phyloP scores from a whole-genome alignment of 1,140 invertebrate species.

The Macrocentrus cingulum region DNA sequence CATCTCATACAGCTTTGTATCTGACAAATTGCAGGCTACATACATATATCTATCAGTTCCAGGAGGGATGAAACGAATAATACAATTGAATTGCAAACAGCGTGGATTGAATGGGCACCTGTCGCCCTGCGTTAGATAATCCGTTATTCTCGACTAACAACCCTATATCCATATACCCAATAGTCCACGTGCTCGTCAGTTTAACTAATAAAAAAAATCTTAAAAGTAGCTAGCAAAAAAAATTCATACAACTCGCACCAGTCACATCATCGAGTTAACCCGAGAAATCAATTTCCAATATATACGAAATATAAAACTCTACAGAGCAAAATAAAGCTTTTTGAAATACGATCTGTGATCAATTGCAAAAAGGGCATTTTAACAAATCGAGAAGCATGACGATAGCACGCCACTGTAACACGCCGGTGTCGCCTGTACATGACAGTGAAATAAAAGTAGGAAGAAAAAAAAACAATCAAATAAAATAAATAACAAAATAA shows the following conservation, averaged over 20 bases:
- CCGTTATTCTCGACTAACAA: conserved; percentile 39
- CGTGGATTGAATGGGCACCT: conserved; percentile 42
- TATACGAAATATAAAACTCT: not conserved
- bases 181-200: conserved; percentile 1
- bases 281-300: too few species aligned
- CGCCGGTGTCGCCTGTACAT: not conserved
- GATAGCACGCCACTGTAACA: not conserved
- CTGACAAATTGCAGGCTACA: conserved; percentile 22
- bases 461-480: not conserved
- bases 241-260: too few species aligned
- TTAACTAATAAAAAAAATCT: not conserved
- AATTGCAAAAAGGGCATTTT: not conserved
- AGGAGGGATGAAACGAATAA: conserved; percentile 38
- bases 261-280: too few species aligned
- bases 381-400: not conserved
- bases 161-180: too few species aligned
- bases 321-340: not conserved
- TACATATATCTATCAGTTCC: conserved; percentile 38
- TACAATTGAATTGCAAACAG: conserved; percentile 43
- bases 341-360: not conserved
- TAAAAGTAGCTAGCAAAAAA: too few species aligned
- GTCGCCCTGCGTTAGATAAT: conserved; percentile 40
- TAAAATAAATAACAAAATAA: too few species aligned
- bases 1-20: conserved; percentile 12
- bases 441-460: not conserved